Conservation (phyloP, 2,888 invertebrate species). For the Thereva nobilitata region DNA sequence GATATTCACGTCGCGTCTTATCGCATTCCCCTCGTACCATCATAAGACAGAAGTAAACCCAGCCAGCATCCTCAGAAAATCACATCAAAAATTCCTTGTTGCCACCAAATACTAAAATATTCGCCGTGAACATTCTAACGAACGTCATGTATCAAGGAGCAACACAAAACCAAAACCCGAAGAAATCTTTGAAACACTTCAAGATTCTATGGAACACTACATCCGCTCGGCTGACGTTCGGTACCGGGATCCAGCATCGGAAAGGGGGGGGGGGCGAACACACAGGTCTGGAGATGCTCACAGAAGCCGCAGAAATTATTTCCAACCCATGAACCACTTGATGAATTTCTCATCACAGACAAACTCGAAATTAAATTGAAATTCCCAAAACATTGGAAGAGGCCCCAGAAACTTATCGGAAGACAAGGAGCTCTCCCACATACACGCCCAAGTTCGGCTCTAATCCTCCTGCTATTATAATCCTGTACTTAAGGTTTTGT, state of each 20-base stretch:
- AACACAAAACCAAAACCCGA: too few species aligned
- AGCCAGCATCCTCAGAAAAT: conserved; percentile 16
- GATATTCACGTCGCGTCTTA: conserved; percentile 26
- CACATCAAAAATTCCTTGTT: conserved; percentile 33
- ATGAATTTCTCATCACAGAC: conserved; percentile 34
- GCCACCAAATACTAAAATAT: conserved; percentile 34
- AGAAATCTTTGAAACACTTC: too few species aligned
- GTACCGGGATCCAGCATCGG: too few species aligned
- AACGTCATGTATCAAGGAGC: conserved; percentile 8
- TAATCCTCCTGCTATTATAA: conserved; percentile 5
- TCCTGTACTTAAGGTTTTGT: conserved; percentile 1
- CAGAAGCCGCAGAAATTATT: conserved; percentile 29
- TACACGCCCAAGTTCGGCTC: too few species aligned
- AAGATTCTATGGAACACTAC: too few species aligned
- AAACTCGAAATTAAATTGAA: conserved; percentile 32
- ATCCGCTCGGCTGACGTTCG: too few species aligned
- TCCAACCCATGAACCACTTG: conserved; percentile 34
- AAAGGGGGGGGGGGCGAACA: neutral
- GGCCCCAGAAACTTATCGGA: conserved; percentile 4
- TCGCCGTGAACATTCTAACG: conserved; percentile 25
- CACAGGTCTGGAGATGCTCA: conserved; percentile 6
- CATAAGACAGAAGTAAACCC: too few species aligned
- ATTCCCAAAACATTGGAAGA: conserved; percentile 16
- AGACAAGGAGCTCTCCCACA: neutral
- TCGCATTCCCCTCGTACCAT: conserved; percentile 24